phyloP scores from a whole-genome alignment of 2,113 vertebrate genomes.

The Orthonyx spaldingii region DNA sequence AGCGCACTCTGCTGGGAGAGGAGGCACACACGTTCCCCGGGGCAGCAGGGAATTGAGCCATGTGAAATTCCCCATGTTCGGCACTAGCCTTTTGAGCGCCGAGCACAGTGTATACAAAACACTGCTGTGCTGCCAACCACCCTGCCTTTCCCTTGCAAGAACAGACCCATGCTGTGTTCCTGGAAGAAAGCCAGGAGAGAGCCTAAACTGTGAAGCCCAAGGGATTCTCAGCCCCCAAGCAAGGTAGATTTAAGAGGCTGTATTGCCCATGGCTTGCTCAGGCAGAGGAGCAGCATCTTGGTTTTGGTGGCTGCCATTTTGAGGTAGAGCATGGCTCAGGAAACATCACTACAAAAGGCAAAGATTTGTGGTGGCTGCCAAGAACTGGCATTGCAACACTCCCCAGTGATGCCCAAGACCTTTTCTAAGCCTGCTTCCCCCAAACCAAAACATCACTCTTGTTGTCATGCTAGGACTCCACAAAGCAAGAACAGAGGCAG shows the following conservation, averaged over 20 bases:
- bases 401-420: neutral
- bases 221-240: neutral
- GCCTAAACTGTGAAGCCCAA: neutral
- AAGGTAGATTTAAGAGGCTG: neutral
- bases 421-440: neutral
- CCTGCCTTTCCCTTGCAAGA: slow-evolving; percentile 13
- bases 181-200: neutral
- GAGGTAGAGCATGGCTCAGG: neutral
- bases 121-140: neutral
- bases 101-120: neutral
- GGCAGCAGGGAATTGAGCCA: slow-evolving; percentile 21
- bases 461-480: neutral
- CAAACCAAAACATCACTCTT: neutral
- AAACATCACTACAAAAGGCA: neutral
- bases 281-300: neutral
- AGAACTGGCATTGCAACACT: neutral
- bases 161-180: neutral
- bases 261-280: neutral
- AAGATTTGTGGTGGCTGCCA: neutral
- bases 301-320: neutral
- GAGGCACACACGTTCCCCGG: neutral
- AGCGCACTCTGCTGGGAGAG: neutral
- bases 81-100: neutral
- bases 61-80: neutral
- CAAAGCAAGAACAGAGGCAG: neutral